A percentile compares a stretch with the other conserved stretches of the same genome.
Evolutionary conservation across 1,140 invertebrate genomes (phyloP).

Genomic region (Plutomurus gul): DNA sequence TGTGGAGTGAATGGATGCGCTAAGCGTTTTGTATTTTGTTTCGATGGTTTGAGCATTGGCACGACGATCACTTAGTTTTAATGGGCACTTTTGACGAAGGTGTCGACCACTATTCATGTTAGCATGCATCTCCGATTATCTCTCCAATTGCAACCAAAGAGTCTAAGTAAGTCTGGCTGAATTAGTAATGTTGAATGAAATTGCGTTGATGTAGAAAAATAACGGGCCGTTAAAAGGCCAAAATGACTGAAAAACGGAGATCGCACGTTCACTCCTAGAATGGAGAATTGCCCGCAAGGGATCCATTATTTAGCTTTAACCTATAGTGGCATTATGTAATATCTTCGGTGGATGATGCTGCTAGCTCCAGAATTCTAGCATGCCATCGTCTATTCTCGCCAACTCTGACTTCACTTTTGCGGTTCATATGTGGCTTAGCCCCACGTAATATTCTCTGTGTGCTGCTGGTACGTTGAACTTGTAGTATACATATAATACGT

Average conservation of each 20-base stretch:
- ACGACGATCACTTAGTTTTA: not conserved
- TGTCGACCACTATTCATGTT: not conserved
- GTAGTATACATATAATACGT: too few relatives aligned
- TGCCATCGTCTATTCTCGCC: too few relatives aligned
- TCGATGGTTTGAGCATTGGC: too few relatives aligned
- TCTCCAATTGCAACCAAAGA: not conserved
- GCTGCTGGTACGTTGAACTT: too few relatives aligned
- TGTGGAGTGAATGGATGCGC: too few relatives aligned
- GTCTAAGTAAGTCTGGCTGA: not conserved
- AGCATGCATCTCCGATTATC: too few relatives aligned
- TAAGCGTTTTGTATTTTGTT: too few relatives aligned
- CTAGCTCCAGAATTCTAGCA: too few relatives aligned
- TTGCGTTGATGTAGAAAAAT: constrained; percentile 27
- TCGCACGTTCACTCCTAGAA: not conserved
- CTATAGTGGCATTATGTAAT: constrained; percentile 30
- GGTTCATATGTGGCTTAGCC: too few relatives aligned
- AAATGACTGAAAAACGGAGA: constrained; percentile 23
- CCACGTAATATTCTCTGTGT: too few relatives aligned
- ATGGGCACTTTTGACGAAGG: not conserved
- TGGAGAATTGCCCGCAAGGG: constrained; percentile 34
- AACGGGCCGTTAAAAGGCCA: constrained; percentile 15
- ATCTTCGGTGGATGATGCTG: not conserved
- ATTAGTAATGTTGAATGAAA: constrained; percentile 30
- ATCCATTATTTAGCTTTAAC: constrained; percentile 32
- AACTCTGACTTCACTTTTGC: too few relatives aligned